These are phyloP conservation scores for Trimorus sp. DNA, from an alignment of 2,888 invertebrate species.

Conservation along the genomic window DNA sequence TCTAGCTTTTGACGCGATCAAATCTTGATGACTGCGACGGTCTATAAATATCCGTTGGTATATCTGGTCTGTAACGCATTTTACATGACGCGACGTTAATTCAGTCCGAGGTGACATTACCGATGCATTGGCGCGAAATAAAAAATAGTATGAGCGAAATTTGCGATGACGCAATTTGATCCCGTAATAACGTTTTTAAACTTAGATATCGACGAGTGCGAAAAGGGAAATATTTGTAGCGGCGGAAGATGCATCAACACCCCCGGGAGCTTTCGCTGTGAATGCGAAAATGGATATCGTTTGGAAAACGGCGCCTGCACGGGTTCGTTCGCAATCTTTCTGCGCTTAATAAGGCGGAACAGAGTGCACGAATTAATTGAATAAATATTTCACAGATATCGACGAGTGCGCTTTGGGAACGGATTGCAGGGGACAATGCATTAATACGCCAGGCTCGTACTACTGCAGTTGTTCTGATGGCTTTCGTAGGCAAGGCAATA, in stretches of 20 bases:
- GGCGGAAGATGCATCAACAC: slow-evolving; percentile 76
- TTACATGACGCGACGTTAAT: too few species aligned
- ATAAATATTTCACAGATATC: slow-evolving; percentile 72
- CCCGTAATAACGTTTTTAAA: slow-evolving; percentile 33
- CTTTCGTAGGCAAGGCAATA: slow-evolving; percentile 69
- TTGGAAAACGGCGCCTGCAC: slow-evolving; percentile 73
- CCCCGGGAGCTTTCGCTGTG: slow-evolving; percentile 76
- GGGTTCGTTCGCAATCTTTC: slow-evolving; percentile 71
- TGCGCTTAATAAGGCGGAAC: slow-evolving; percentile 24
- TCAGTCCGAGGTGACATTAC: too few species aligned
- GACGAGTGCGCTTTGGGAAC: slow-evolving; percentile 75
- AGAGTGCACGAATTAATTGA: slow-evolving; percentile 38
- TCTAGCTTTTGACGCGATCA: too few species aligned
- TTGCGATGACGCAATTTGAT: slow-evolving; percentile 17
- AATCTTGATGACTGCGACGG: too few species aligned
- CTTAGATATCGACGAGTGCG: slow-evolving; percentile 79
- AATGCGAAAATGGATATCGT: slow-evolving; percentile 76
- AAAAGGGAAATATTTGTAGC: slow-evolving; percentile 70
- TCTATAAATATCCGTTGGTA: too few species aligned
- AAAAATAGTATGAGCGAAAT: too few species aligned
- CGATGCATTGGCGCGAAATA: too few species aligned
- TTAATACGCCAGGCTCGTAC: slow-evolving; percentile 77
- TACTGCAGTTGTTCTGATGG: slow-evolving; percentile 76
- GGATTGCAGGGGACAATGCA: slow-evolving; percentile 76
- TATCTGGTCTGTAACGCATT: too few species aligned